Evolutionary conservation across 2,113 vertebrate genomes (phyloP).

Genomic region (Theristicus caerulescens): DNA sequence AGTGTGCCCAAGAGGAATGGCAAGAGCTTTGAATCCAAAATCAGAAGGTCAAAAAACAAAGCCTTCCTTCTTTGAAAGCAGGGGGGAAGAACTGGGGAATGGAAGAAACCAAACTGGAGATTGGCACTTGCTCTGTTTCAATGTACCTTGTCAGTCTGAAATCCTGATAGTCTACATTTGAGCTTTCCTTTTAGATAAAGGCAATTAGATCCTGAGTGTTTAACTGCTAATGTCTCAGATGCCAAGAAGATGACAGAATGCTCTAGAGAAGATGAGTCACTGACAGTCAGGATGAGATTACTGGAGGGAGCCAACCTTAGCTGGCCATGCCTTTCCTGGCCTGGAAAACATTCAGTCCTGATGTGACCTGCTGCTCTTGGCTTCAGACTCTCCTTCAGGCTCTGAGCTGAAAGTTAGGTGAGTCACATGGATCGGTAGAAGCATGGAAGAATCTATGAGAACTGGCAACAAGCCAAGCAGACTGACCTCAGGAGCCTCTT

Average conservation of each 20-base stretch:
- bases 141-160: background rate
- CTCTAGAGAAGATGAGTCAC: background rate
- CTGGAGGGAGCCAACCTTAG: background rate
- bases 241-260: background rate
- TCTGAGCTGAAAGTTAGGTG: background rate
- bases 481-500: background rate
- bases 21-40: background rate
- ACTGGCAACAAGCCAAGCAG: background rate
- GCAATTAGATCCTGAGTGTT: background rate
- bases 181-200: background rate
- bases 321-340: background rate
- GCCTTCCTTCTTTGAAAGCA: background rate
- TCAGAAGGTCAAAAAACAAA: background rate
- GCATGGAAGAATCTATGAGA: background rate
- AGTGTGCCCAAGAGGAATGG: background rate
- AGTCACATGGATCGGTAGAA: background rate
- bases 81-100: background rate
- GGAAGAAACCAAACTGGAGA: background rate
- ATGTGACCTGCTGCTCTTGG: slow-evolving; percentile 10
- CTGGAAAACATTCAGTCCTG: slow-evolving; percentile 22
- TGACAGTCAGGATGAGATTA: background rate
- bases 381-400: background rate
- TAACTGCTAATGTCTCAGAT: background rate
- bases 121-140: background rate
- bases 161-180: background rate